Percentiles rank a stretch among this genome's conserved stretches.
Evolutionary conservation across 2,113 vertebrate species (phyloP).

Genomic region (Potamarius usumacintae): DNA sequence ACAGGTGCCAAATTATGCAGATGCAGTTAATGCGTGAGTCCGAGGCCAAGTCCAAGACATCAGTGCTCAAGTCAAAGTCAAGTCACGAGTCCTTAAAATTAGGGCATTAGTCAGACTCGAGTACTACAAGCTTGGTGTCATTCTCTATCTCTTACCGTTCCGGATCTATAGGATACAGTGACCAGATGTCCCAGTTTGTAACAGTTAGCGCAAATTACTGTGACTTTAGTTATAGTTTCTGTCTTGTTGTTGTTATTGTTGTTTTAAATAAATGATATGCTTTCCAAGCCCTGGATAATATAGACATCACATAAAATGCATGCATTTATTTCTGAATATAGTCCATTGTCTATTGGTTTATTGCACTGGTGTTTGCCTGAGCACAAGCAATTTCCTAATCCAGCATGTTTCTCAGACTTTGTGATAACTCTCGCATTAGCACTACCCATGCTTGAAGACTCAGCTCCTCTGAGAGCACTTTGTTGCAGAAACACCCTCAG

Average conservation of each 20-base stretch:
- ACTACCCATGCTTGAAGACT: conserved; percentile 17
- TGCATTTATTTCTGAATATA: neutral
- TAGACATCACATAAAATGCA: neutral
- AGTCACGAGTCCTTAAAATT: too few species aligned
- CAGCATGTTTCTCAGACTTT: conserved; percentile 16
- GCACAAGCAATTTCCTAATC: neutral
- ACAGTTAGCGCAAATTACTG: too few species aligned
- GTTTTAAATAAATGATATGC: neutral
- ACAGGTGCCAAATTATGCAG: too few species aligned
- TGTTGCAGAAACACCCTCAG: conserved; percentile 28
- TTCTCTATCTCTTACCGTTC: too few species aligned
- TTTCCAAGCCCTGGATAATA: neutral
- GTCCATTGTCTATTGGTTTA: neutral
- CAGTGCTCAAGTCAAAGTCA: too few species aligned
- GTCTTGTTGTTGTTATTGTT: neutral
- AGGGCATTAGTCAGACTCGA: too few species aligned
- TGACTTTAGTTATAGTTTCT: too few species aligned
- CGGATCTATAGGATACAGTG: too few species aligned
- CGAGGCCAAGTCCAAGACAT: too few species aligned
- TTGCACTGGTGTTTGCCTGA: neutral
- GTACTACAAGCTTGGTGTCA: too few species aligned
- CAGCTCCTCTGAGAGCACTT: conserved; percentile 29
- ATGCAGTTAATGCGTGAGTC: too few species aligned
- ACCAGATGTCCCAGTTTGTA: too few species aligned
- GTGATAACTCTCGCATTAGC: conserved; percentile 17